phyloP scores from a whole-genome alignment of 2,888 invertebrate species.

The Ommatoiulus sabulosus region DNA sequence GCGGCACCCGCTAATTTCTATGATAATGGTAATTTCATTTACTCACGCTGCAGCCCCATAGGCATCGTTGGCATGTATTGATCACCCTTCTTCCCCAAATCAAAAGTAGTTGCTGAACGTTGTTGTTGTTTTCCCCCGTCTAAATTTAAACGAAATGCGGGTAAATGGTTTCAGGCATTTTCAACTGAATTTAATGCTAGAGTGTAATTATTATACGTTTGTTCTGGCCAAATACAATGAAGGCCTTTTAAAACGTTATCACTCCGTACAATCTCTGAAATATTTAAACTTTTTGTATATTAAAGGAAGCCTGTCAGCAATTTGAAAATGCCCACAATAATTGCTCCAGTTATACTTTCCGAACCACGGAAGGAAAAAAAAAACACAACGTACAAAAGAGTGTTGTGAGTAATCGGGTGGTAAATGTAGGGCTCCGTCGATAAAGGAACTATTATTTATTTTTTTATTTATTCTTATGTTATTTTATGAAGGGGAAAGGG shows the following conservation, averaged over 20 bases:
- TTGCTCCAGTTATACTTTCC: conserved; percentile 35
- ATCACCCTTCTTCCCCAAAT: conserved; percentile 36
- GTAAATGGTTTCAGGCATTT: conserved; percentile 40
- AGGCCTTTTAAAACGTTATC: conserved; percentile 32
- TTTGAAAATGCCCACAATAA: conserved; percentile 12
- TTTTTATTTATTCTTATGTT: neutral
- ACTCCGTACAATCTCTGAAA: neutral
- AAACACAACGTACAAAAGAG: neutral
- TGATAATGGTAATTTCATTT: conserved; percentile 29
- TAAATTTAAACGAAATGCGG: conserved; percentile 36
- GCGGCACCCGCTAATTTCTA: conserved; percentile 7
- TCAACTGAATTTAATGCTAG: conserved; percentile 36
- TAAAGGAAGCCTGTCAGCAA: conserved; percentile 40
- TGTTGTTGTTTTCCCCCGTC: neutral
- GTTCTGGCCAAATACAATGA: conserved; percentile 15
- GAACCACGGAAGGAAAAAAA: conserved; percentile 10
- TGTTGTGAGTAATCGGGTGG: neutral
- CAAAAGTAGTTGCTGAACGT: neutral
- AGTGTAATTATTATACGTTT: conserved; percentile 36
- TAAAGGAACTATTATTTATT: neutral
- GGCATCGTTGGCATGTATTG: conserved; percentile 35
- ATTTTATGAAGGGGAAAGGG: neutral
- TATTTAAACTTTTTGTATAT: conserved; percentile 43
- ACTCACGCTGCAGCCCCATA: neutral
- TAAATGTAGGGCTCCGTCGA: neutral